Evolutionary conservation across 37 sponge, comb jelly and placozoan genomes (phyloP).

Genomic region (Lycopodina hypogea): DNA sequence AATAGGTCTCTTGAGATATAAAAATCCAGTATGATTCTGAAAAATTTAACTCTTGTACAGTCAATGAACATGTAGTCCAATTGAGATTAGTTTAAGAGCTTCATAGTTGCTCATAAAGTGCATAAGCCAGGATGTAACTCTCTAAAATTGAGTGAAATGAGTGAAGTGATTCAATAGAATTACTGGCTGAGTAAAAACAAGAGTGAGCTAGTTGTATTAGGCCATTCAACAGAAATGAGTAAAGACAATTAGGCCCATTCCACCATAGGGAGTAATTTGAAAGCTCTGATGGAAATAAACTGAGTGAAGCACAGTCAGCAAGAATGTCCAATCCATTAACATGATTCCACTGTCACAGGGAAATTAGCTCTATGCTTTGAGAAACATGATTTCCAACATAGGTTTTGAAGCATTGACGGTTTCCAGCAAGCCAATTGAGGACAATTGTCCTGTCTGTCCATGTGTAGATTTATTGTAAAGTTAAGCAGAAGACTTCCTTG

Average conservation of each 20-base stretch:
- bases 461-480: not conserved
- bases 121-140: slow-evolving; percentile 40
- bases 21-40: not conserved
- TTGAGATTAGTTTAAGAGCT: not conserved
- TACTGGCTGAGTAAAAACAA: not conserved
- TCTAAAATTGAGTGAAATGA: slow-evolving; percentile 1
- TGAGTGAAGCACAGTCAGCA: no score
- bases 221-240: no score
- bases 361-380: no score
- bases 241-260: no score
- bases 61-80: not conserved
- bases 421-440: slow-evolving; percentile 25
- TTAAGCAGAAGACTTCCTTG: slow-evolving; percentile 11
- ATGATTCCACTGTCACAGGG: no score
- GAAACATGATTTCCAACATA: no score
- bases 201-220: no score
- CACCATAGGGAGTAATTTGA: slow-evolving; percentile 31
- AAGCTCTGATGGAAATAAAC: slow-evolving; percentile 36
- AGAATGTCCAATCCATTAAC: no score
- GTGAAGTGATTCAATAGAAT: no score
- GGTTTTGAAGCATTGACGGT: no score
- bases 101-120: slow-evolving; percentile 38
- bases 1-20: not conserved
- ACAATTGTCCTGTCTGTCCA: slow-evolving; percentile 46
- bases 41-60: not conserved